Evolutionary conservation across 2,888 invertebrate species (phyloP).

Genomic region (Coleophora flavipennella): DNA sequence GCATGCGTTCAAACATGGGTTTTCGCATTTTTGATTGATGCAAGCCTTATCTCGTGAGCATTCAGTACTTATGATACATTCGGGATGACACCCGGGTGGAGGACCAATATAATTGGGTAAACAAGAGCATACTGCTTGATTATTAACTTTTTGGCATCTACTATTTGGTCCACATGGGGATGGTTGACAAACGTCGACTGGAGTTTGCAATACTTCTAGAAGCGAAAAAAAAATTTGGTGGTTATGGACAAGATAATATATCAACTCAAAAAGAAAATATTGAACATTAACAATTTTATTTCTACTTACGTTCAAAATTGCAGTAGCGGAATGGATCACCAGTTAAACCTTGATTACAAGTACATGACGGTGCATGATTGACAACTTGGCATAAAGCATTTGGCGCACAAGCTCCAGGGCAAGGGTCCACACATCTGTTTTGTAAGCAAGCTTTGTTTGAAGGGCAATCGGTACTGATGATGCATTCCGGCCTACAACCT

Average conservation of each 20-base stretch:
- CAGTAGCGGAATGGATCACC: constrained; percentile 84
- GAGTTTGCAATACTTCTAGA: constrained; percentile 35
- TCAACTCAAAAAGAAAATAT: too few relatives aligned
- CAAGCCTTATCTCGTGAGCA: constrained; percentile 83
- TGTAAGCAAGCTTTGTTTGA: constrained; percentile 79
- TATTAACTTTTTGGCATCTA: constrained; percentile 80
- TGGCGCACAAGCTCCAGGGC: constrained; percentile 83
- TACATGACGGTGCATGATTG: constrained; percentile 79
- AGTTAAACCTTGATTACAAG: constrained; percentile 76
- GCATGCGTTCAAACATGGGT: constrained; percentile 82
- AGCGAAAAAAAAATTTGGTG: too few relatives aligned
- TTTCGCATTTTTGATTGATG: constrained; percentile 80
- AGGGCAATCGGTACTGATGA: constrained; percentile 79
- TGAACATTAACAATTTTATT: neutral
- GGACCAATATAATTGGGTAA: constrained; percentile 78
- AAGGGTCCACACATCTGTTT: constrained; percentile 83
- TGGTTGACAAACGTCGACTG: constrained; percentile 75
- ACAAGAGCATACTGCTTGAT: constrained; percentile 84
- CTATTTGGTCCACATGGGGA: constrained; percentile 85
- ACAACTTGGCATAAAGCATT: constrained; percentile 83
- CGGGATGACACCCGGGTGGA: constrained; percentile 83
- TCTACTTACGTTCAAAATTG: constrained; percentile 66
- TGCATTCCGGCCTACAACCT: constrained; percentile 82
- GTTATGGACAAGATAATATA: too few relatives aligned
- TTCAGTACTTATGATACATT: constrained; percentile 83